phyloP scores from a whole-genome alignment of 1,140 invertebrate species.

The Psilanteris sp. region DNA sequence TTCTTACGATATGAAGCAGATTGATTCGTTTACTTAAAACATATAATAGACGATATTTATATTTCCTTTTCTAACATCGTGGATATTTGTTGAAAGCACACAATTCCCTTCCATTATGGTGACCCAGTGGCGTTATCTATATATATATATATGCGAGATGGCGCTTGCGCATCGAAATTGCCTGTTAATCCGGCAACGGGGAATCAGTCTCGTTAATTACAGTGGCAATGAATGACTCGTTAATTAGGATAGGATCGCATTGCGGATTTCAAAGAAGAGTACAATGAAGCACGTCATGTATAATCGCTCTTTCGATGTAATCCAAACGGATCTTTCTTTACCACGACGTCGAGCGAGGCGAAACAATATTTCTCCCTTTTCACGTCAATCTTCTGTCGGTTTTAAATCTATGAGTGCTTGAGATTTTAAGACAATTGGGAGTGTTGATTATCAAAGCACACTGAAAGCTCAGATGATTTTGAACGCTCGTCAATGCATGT shows the following conservation, averaged over 20 bases:
- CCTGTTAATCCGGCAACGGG: slow-evolving; percentile 50
- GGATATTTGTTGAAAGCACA: slow-evolving; percentile 24
- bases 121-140: slow-evolving; percentile 53
- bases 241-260: slow-evolving; percentile 76
- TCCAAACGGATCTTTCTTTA: slow-evolving; percentile 61
- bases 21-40: too few relatives aligned
- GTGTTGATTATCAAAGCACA: slow-evolving; percentile 55
- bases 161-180: slow-evolving; percentile 45
- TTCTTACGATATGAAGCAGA: too few relatives aligned
- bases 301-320: slow-evolving; percentile 67
- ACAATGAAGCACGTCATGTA: slow-evolving; percentile 74
- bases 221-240: slow-evolving; percentile 76
- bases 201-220: slow-evolving; percentile 76
- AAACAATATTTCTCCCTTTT: slow-evolving; percentile 61
- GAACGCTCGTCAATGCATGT: slow-evolving; percentile 45
- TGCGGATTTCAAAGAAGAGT: slow-evolving; percentile 71
- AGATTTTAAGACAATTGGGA: slow-evolving; percentile 59
- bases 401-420: slow-evolving; percentile 54
- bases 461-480: slow-evolving; percentile 30
- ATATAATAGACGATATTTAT: too few relatives aligned
- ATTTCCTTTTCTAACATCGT: too few relatives aligned
- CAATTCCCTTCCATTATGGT: slow-evolving; percentile 37
- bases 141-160: too few relatives aligned
- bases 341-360: slow-evolving; percentile 51
- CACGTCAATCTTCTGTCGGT: slow-evolving; percentile 59